Percentiles rank a stretch among this genome's conserved stretches.
These are phyloP conservation scores for Phenganax stokvisi DNA, from an alignment of 92 coral and sea anemone genomes.

Conservation along the genomic window DNA sequence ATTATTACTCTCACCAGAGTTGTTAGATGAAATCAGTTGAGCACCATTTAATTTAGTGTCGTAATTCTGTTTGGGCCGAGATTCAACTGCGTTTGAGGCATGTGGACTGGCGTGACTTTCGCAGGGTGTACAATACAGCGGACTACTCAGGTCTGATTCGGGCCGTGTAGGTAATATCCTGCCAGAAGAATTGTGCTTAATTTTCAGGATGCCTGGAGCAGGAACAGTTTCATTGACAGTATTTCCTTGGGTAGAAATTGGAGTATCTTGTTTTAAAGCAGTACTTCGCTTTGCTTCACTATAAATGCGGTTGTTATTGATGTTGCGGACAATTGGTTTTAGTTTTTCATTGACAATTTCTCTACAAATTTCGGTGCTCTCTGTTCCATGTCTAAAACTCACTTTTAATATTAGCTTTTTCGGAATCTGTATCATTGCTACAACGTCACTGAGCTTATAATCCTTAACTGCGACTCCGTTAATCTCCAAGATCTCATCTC, in stretches of 20 bases:
- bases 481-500: slow-evolving; percentile 83
- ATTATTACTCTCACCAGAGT: neutral
- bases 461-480: slow-evolving; percentile 69
- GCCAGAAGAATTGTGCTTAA: slow-evolving; percentile 21
- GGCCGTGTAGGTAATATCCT: slow-evolving; percentile 31
- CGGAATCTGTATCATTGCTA: slow-evolving; percentile 83
- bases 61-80: neutral
- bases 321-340: slow-evolving; percentile 10
- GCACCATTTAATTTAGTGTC: neutral
- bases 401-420: slow-evolving; percentile 64
- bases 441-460: slow-evolving; percentile 69
- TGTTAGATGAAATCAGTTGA: neutral
- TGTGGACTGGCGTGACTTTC: neutral
- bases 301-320: slow-evolving; percentile 2
- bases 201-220: slow-evolving; percentile 9
- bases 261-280: slow-evolving; percentile 6
- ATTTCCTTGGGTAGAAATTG: neutral
- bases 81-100: neutral
- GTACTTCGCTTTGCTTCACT: neutral
- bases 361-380: neutral
- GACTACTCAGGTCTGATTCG: slow-evolving; percentile 3
- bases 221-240: neutral
- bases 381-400: slow-evolving; percentile 12
- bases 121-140: neutral
- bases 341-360: neutral